Base-by-base conservation (phyloP, 2,888 invertebrate species). In the Mythimna lalbum region DNA sequence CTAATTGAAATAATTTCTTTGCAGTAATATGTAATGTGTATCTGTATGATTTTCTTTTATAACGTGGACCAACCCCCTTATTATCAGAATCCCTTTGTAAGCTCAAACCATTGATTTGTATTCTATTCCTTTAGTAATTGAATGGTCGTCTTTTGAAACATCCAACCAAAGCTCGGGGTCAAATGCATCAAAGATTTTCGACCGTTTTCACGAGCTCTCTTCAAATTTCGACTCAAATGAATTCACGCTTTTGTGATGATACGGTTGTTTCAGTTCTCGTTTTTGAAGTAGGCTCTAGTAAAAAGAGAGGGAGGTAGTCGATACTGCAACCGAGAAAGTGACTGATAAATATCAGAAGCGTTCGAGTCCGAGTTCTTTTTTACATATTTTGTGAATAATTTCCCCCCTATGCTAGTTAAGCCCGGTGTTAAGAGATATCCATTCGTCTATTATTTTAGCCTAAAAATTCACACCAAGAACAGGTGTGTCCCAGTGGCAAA, bases 141-240 rank as follows among this genome's bases (percentile, higher is more conserved):
- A 68, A n/a, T 23, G 53, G 43, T 12, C 17, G n/a, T 33, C 23
- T 55, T 43, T 53, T 65, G 43, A 68, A 52, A n/a, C 68, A 12
- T 39, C 3, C 12, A 12, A 39, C 36, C 36, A 39, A 53, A 68
- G 9, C 68, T 47, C 47, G 4, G 17, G 5, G 17, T 67, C 55
- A 36, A 56, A 67, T 49, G 47, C 36, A 67, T 67, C 33, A 47
- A 69, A 69, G 33, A n/a, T 19, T 17, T 47, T 14, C 19, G 27
- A 10, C 2, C 19, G 31, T 17, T 55, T 47, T 47, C 31, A 39
- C 10, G 17, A 4, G 39, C 56, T 56, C 17, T 56, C 19, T 6
- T 39, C 10, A 39, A 56, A 39, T 27, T 56, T 39, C 7, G 1
- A n/a, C 23, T 49, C 62, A 19, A 67, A 7, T 31, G 19, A 10